Evolutionary conservation across 2,888 invertebrate species (phyloP), one percentile per base, ranked within the genome.

Genomic region (Liodrosophila aerea): DNA sequence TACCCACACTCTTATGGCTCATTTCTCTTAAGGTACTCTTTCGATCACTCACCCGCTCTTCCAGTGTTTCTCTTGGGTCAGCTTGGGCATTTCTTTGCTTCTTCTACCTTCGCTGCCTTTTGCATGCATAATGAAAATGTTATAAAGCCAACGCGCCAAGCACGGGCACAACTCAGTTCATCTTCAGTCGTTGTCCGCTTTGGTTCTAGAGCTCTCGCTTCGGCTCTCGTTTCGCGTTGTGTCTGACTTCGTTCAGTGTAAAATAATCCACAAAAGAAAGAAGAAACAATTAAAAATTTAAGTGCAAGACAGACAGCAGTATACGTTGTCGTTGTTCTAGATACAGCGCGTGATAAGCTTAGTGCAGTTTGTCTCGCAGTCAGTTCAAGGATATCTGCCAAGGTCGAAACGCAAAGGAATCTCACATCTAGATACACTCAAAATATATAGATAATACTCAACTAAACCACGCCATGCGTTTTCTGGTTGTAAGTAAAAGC

Each of bases 131-230:
- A 80, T 76, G 85, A 67, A 85, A 87, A 88, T 87, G 87, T 88
- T 90, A 90, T 89, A 90, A 89, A 88, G 49, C 88, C 49, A 64
- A 63, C 63, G 43, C 61, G 75, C 74, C 74, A 76, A 80, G 70
- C 76, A 73, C 80, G 76, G 80, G 75, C 85, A 85, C 73, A 76
- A 86, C 72, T 87, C 89, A 90, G 90, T 90, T 87, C 83, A 86
- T 88, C 86, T 84, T 85, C 74, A 82, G 87, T 77, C 85, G 87
- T 87, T 85, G 83, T 83, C 87, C n/a, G 39, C 16, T 39, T 16
- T 86, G 63, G 58, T 71, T 54, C 62, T 72, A 58, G 53, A 70
- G 75, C 12, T 12, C 1, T n/a, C n/a, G n/a, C n/a, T n/a, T n/a
- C n/a, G n/a, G 36, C 16, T 37, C 37, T 15, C 22, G 9, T 16